These are phyloP conservation scores for Thermophis baileyi DNA, from an alignment of 2,113 vertebrate species.

Conservation along the genomic window DNA sequence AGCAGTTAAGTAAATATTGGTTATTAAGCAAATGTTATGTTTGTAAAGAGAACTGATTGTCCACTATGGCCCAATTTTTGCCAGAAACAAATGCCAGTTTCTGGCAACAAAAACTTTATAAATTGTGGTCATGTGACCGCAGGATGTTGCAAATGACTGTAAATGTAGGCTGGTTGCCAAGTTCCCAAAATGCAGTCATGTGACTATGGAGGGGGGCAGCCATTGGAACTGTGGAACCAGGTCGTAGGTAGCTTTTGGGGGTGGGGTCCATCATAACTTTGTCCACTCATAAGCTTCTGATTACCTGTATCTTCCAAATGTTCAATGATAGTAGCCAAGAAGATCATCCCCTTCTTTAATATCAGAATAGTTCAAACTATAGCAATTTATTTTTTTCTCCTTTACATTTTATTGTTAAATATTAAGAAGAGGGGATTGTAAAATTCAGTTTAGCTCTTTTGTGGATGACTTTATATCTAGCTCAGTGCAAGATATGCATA, in stretches of 20 bases:
- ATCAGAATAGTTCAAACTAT: background rate
- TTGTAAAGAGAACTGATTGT: background rate
- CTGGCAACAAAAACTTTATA: background rate
- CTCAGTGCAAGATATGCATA: background rate
- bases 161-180: background rate
- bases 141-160: background rate
- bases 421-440: background rate
- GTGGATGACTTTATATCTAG: background rate
- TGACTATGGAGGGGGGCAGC: background rate
- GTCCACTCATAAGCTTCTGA: background rate
- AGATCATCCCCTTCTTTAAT: background rate
- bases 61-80: background rate
- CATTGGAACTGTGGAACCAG: background rate
- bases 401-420: background rate
- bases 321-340: background rate
- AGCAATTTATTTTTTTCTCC: background rate
- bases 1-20: background rate
- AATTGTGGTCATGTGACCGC: background rate
- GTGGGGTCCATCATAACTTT: background rate
- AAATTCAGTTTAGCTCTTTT: background rate
- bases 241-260: background rate
- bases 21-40: background rate
- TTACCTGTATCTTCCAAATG: background rate
- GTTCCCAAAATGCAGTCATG: background rate
- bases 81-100: background rate